These are phyloP conservation scores for Cacoxenus indagator DNA, from an alignment of 2,888 invertebrate species.

Conservation along the genomic window DNA sequence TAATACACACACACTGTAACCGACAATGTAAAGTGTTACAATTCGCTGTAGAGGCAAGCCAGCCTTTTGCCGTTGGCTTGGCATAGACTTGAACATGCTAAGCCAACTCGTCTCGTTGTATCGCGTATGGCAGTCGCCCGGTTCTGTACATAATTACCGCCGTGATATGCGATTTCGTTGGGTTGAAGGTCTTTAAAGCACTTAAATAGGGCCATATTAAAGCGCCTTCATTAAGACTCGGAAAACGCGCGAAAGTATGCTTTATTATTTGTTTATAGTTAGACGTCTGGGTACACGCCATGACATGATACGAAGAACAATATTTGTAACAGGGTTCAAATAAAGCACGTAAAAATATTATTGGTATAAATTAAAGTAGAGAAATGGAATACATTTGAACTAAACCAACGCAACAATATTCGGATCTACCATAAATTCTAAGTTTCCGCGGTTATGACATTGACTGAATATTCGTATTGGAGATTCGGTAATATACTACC, in stretches of 20 bases:
- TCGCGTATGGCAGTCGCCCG: neutral
- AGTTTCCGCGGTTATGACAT: too few species aligned
- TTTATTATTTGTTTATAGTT: neutral
- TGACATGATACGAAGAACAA: too few species aligned
- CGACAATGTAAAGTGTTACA: neutral
- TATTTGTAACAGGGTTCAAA: too few species aligned
- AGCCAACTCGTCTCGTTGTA: neutral
- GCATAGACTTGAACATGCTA: neutral
- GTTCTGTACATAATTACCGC: neutral
- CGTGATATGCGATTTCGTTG: neutral
- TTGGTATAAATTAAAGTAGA: too few species aligned
- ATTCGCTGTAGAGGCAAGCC: neutral
- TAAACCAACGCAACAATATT: too few species aligned
- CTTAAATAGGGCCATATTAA: neutral
- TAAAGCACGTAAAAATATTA: too few species aligned
- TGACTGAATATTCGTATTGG: too few species aligned
- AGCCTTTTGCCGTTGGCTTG: neutral
- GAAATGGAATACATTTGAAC: too few species aligned
- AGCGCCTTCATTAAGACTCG: neutral
- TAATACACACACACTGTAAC: neutral
- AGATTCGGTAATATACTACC: too few species aligned
- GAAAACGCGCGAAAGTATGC: neutral
- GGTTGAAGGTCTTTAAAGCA: neutral
- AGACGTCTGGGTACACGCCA: too few species aligned
- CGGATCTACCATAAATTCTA: too few species aligned